phyloP scores from a whole-genome alignment of 2,888 invertebrate species.

The Ariolimax columbianus region DNA sequence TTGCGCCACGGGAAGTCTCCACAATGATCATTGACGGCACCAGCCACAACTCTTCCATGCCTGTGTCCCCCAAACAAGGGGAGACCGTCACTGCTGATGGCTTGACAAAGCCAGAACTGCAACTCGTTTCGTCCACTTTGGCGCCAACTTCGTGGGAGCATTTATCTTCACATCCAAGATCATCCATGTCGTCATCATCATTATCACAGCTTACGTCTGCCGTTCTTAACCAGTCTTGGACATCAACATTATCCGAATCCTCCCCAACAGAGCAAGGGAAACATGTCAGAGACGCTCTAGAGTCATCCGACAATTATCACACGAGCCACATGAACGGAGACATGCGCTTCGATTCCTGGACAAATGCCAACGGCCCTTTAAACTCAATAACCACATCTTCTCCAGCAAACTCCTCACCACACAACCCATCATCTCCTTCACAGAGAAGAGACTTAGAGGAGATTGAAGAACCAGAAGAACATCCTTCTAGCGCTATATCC shows the following conservation, averaged over 20 bases:
- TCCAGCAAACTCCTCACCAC: constrained; percentile 32
- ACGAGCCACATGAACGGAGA: constrained; percentile 23
- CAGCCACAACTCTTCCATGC: constrained; percentile 51
- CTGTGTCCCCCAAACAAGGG: constrained; percentile 55
- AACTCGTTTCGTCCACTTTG: constrained; percentile 41
- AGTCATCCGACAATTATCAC: constrained; percentile 1
- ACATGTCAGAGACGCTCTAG: neutral
- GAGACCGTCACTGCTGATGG: constrained; percentile 51
- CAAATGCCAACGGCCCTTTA: constrained; percentile 7
- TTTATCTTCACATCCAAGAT: constrained; percentile 1
- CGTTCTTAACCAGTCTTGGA: constrained; percentile 14
- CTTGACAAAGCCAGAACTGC: constrained; percentile 34
- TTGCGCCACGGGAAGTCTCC: constrained; percentile 18
- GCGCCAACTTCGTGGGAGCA: constrained; percentile 41
- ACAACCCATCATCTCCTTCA: constrained; percentile 21
- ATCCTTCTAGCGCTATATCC: neutral
- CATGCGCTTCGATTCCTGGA: constrained; percentile 27
- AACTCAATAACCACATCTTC: neutral
- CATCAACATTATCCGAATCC: neutral
- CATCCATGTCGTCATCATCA: constrained; percentile 35
- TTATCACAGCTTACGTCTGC: constrained; percentile 13
- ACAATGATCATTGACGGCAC: constrained; percentile 55
- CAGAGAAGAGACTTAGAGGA: constrained; percentile 10
- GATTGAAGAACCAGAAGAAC: constrained; percentile 7
- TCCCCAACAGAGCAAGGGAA: neutral